phyloP scores from a whole-genome alignment of 1,140 invertebrate species.

The Heliothis subflexa region DNA sequence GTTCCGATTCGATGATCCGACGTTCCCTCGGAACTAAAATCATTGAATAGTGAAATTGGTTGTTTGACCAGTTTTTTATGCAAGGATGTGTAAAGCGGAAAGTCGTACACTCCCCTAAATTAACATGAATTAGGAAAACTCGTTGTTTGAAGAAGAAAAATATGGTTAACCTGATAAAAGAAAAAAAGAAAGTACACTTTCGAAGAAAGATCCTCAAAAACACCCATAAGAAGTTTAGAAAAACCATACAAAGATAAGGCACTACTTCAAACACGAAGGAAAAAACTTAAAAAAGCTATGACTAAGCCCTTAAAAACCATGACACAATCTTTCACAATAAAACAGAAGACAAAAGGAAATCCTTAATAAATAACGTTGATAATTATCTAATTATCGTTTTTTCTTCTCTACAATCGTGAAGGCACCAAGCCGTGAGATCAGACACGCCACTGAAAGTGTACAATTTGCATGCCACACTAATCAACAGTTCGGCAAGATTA shows the following conservation, averaged over 20 bases:
- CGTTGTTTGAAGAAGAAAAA: background rate
- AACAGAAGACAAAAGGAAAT: slow-evolving; percentile 22
- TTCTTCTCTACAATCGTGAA: slow-evolving; percentile 19
- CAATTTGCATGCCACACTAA: slow-evolving; percentile 38
- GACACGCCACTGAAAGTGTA: slow-evolving; percentile 41
- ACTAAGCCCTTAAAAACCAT: background rate
- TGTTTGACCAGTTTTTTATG: slow-evolving; percentile 15
- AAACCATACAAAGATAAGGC: too few relatives aligned
- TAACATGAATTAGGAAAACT: background rate
- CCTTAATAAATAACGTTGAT: slow-evolving; percentile 27
- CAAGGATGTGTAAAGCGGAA: slow-evolving; percentile 22
- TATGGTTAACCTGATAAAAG: too few relatives aligned
- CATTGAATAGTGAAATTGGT: slow-evolving; percentile 32
- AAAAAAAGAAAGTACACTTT: too few relatives aligned
- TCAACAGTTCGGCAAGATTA: background rate
- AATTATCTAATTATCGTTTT: slow-evolving; percentile 28
- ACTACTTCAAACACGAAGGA: background rate
- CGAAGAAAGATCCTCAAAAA: too few relatives aligned
- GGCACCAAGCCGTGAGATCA: slow-evolving; percentile 37
- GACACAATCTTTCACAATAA: background rate
- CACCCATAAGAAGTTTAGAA: too few relatives aligned
- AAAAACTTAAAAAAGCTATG: background rate
- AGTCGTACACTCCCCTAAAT: background rate
- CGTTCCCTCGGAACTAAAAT: slow-evolving; percentile 28
- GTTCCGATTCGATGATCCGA: slow-evolving; percentile 27